These are phyloP conservation scores for Rhadinocentrus ornatus DNA, from an alignment of 2,797 vertebrate species.

Conservation along the genomic window DNA sequence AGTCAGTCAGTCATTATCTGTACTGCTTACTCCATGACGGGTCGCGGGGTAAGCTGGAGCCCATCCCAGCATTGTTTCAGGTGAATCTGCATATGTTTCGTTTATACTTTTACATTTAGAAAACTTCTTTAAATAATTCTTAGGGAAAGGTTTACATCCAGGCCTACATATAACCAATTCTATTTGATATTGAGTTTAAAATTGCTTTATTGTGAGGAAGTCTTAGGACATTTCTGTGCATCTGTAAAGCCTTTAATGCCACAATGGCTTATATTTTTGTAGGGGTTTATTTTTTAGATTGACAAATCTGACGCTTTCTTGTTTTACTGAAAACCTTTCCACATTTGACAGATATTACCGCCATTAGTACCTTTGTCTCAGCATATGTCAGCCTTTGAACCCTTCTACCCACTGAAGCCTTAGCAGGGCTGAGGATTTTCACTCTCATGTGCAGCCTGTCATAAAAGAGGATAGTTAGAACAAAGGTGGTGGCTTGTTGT, in stretches of 20 bases:
- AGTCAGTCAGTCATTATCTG: too few relatives aligned
- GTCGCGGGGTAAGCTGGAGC: too few relatives aligned
- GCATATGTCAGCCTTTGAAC: constrained; percentile 21
- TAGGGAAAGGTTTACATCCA: not conserved
- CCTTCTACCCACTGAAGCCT: constrained; percentile 24
- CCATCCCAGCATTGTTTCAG: too few relatives aligned
- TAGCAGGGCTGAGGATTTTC: constrained; percentile 30
- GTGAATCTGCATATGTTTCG: not conserved
- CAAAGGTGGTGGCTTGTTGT: constrained; percentile 10
- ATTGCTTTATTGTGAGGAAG: not conserved
- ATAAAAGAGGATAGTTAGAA: constrained; percentile 26
- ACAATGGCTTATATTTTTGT: not conserved
- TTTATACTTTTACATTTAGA: not conserved
- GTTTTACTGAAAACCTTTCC: constrained; percentile 21
- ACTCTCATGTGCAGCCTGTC: constrained; percentile 19
- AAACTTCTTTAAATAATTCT: not conserved
- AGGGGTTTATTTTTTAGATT: not conserved
- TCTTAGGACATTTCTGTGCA: not conserved
- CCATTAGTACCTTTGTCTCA: constrained; percentile 21
- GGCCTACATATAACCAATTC: not conserved
- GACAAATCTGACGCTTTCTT: not conserved
- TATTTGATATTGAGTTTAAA: not conserved
- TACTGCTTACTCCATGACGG: too few relatives aligned
- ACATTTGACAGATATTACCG: constrained; percentile 13
- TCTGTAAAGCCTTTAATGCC: constrained; percentile 1